Evolutionary conservation across 2,797 vertebrate genomes (phyloP).

Genomic region (Ctenosaura bakeri): DNA sequence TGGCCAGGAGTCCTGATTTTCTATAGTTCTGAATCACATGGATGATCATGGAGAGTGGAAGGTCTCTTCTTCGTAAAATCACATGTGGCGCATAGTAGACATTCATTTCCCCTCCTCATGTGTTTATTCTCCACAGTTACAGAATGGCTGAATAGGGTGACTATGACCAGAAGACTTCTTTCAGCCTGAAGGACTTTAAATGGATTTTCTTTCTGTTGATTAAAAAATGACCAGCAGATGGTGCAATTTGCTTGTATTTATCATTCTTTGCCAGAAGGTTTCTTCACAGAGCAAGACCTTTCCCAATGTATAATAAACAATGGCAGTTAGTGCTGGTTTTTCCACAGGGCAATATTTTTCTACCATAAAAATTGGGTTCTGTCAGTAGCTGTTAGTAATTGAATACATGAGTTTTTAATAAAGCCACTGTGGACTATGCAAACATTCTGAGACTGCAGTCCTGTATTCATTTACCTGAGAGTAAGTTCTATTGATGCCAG

Average conservation of each 20-base stretch:
- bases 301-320: not conserved
- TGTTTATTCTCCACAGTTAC: not conserved
- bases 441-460: not conserved
- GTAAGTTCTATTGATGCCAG: not conserved
- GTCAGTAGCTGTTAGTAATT: slow-evolving; percentile 6
- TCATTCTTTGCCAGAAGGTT: not conserved
- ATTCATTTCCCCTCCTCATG: not conserved
- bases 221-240: slow-evolving; percentile 76
- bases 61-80: no score
- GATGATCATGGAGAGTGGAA: no score
- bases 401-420: slow-evolving; percentile 19
- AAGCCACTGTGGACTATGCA: not conserved
- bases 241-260: slow-evolving; percentile 71
- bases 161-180: not conserved
- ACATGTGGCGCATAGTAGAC: no score
- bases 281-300: slow-evolving; percentile 1
- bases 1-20: no score
- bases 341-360: not conserved
- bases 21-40: no score
- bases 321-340: not conserved
- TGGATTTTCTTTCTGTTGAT: not conserved
- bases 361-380: slow-evolving; percentile 3
- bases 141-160: not conserved
- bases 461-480: not conserved
- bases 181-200: no score